Conservation (phyloP, 1,140 invertebrate genomes). For the Cyphomyrmex costatus region DNA sequence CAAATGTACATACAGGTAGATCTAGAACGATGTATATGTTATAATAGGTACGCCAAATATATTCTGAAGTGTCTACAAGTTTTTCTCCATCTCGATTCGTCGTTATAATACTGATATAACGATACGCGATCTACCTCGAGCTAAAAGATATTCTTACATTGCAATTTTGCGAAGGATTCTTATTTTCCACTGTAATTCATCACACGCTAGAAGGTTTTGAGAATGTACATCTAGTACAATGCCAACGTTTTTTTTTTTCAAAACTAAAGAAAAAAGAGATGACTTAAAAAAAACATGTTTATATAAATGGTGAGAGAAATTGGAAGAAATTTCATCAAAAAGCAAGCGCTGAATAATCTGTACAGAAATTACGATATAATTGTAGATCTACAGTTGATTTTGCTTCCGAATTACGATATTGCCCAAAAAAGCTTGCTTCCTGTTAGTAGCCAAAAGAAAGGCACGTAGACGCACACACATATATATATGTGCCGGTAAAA, state of each 20-base stretch:
- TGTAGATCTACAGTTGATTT: slow-evolving; percentile 31
- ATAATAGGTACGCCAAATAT: slow-evolving; percentile 31
- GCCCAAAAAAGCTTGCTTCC: slow-evolving; percentile 32
- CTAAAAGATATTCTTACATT: slow-evolving; percentile 45
- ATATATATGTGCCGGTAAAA: slow-evolving; percentile 58
- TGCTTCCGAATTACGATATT: slow-evolving; percentile 31
- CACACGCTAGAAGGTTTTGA: slow-evolving; percentile 17
- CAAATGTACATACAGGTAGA: slow-evolving; percentile 57
- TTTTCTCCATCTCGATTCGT: slow-evolving; percentile 24
- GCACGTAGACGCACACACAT: slow-evolving; percentile 48
- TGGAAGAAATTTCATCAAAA: slow-evolving; percentile 19
- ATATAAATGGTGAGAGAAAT: background rate
- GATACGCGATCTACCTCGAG: slow-evolving; percentile 27
- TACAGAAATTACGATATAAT: slow-evolving; percentile 10
- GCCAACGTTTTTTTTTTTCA: background rate
- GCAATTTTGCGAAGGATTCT: slow-evolving; percentile 23
- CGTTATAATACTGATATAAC: slow-evolving; percentile 47
- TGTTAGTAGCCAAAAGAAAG: slow-evolving; percentile 58
- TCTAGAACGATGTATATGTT: slow-evolving; percentile 43
- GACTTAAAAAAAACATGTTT: background rate
- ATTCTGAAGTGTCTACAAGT: slow-evolving; percentile 26
- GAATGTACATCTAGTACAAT: slow-evolving; percentile 1
- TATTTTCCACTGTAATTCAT: slow-evolving; percentile 23
- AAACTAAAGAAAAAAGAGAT: background rate
- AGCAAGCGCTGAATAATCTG: slow-evolving; percentile 57